Base-by-base conservation (phyloP, 2,797 vertebrate genomes). In the Hybognathus amarus region DNA sequence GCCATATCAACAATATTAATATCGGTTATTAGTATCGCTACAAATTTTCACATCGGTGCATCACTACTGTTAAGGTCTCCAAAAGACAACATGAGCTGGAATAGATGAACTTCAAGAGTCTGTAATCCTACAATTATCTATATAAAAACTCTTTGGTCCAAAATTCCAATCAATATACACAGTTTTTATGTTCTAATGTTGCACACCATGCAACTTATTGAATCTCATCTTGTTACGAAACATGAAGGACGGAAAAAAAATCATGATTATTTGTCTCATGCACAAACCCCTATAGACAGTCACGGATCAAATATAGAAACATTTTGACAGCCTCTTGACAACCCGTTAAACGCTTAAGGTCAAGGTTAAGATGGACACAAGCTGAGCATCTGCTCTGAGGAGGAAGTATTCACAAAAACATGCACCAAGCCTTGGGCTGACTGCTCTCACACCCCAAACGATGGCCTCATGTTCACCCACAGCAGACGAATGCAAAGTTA, bases 311-410 rank as follows among this genome's bases (percentile, higher is more conserved):
- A 80, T 69, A 80, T 69, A 69, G 66, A 69, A 80, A 42, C n/a
- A 56, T 69, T 8, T 42, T 59, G 52, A 70, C 52, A 63, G 54
- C 42, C 42, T 64, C 30, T 36, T 73, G 69, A 81, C 79, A 74
- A 64, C 27, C 42, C 6, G 9, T 45, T 73, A 74, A 64, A 64
- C 2, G 20, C 8, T 47, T 36, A 52, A 75, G 80, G 70, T 75
- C 80, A 75, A 74, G 42, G 80, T 82, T 75, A 64, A 74, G 38
- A 64, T 33, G 22, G 79, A 63, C 56, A 63, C 61, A 67, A 50
- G 12, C 63, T 7, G 27, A 66, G 63, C 77, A 79, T 47, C 63
- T 67, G 45, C 45, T 68, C 45, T 15, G 63, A 79, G 77, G 30
- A 67, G 45, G 27, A 64, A 47, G 54, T n/a, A 30, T 61, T 63